Conservation (phyloP, 2,888 invertebrate species). For the Andrena trimmerana region DNA sequence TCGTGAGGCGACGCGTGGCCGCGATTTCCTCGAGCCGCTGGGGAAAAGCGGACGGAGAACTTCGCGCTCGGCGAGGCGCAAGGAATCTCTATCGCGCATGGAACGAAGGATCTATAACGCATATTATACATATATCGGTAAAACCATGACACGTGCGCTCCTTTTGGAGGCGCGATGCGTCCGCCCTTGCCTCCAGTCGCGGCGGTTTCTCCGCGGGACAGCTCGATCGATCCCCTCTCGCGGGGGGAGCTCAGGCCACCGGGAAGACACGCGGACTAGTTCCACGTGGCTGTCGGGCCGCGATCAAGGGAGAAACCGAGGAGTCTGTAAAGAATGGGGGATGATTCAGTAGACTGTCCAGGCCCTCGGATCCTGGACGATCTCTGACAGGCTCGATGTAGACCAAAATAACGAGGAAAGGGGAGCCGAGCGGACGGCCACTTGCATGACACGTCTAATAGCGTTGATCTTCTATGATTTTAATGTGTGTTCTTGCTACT, state of each 20-base stretch:
- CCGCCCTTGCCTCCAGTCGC: constrained; percentile 61
- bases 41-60: constrained; percentile 18
- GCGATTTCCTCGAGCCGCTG: neutral
- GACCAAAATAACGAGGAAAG: constrained; percentile 22
- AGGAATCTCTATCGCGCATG: constrained; percentile 53
- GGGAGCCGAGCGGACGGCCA: constrained; percentile 36
- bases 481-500: constrained; percentile 80
- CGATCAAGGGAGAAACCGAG: neutral
- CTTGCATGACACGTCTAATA: constrained; percentile 64
- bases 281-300: neutral
- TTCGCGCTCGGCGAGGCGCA: constrained; percentile 58
- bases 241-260: neutral
- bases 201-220: constrained; percentile 25
- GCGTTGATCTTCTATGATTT: constrained; percentile 78
- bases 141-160: constrained; percentile 68
- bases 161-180: constrained; percentile 64
- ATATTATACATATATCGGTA: constrained; percentile 61
- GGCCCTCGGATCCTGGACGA: constrained; percentile 7
- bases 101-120: constrained; percentile 53
- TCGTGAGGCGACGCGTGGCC: neutral
- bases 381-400: neutral
- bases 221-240: neutral
- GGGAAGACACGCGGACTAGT: constrained; percentile 29
- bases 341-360: constrained; percentile 19
- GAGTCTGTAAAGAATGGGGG: neutral